These are phyloP conservation scores for Tanypteryx hageni DNA, from an alignment of 2,888 invertebrate species.

Conservation along the genomic window DNA sequence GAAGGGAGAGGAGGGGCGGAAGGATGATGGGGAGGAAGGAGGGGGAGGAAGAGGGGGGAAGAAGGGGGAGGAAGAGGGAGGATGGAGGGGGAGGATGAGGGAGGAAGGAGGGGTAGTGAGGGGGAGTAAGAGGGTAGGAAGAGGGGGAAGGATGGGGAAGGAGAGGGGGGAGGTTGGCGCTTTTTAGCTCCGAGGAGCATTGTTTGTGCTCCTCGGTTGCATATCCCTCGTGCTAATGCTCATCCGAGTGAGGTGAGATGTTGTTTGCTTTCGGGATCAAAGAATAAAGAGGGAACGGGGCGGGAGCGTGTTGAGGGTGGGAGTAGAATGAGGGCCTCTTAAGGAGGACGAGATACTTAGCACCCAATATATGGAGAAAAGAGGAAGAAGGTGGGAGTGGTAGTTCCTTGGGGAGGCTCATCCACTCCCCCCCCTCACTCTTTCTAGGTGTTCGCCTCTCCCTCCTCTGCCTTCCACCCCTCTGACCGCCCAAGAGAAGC, in stretches of 20 bases:
- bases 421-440: too few relatives aligned
- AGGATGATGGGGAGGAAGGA: background rate
- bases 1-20: background rate
- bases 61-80: constrained; percentile 11
- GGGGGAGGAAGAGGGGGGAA: too few relatives aligned
- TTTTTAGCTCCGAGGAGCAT: background rate
- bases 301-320: background rate
- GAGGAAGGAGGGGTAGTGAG: background rate
- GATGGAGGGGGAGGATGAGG: background rate
- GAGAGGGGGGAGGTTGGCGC: too few relatives aligned
- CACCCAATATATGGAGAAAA: background rate
- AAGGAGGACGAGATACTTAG: constrained; percentile 12
- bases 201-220: background rate
- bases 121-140: background rate
- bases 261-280: constrained; percentile 27
- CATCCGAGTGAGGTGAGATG: background rate
- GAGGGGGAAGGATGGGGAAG: background rate
- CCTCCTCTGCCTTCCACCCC: background rate
- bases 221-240: background rate
- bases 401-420: background rate
- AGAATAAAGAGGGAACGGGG: background rate
- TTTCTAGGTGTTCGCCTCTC: too few relatives aligned
- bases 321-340: background rate
- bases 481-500: background rate
- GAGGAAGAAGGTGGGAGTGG: background rate